Evolutionary conservation across 2,888 invertebrate genomes (phyloP), one percentile per base, ranked within the genome.

Genomic region (Erpobdella octoculata): DNA sequence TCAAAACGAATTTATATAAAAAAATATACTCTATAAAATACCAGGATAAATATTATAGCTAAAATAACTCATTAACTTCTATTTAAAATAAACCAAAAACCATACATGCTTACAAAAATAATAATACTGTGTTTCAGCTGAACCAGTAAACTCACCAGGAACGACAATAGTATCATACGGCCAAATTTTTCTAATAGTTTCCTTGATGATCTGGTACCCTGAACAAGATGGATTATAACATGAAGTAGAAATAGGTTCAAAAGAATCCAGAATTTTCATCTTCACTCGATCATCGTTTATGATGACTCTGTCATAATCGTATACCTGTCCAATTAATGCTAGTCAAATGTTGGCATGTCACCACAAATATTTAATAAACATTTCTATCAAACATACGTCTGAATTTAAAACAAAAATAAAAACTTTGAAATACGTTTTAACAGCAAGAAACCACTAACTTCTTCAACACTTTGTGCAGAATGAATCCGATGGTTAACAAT

Each of bases 401-500:
- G 12, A 9, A 48, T 48, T 6, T 9, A 48, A 48, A 12, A 21
- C 3, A 4, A n/a, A 6, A 53, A 4, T 48, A 48, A 48, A 3
- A 3, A 48, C 25, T 48, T 6, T 21, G 4, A 21, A 48, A 9
- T 48, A 9, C 21, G 21, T n/a, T 12, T 25, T 18, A 2, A 53
- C 15, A 25, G 21, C 9, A 53, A 53, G 28, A 18, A 2, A 53
- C 15, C 28, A 21, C 53, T 8, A 68, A 83, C 85, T 76, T 85
- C 82, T 72, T 81, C 76, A 2, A 84, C 78, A 21, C 82, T 81
- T 76, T 85, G 82, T 9, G 83, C 79, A 8, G 85, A 85, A 77
- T 85, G 85, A 36, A 86, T 80, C 41, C 85, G 79, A 73, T 86
- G 85, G 76, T 86, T 86, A 31, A 86, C 80, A 28, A 80, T 77